Percentiles rank a stretch among this genome's conserved stretches.
phyloP scores from a whole-genome alignment of 2,888 invertebrate species.

The Caenorhabditis auriculariae region DNA sequence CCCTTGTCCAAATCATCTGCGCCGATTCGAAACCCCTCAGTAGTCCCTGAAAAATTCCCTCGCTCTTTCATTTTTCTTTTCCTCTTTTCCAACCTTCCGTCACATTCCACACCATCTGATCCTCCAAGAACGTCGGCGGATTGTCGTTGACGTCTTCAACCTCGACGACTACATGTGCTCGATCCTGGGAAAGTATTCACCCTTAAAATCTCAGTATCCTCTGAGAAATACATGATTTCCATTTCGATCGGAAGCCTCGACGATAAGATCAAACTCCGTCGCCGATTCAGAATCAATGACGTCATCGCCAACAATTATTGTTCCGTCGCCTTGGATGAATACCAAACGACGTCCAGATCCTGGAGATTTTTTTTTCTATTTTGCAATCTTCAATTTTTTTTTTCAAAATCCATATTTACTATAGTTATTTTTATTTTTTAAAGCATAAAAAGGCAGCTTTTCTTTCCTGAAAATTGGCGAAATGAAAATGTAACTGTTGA shows the following conservation, averaged over 20 bases:
- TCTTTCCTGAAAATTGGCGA: too few relatives aligned
- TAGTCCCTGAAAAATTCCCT: slow-evolving; percentile 8
- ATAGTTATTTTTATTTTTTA: too few relatives aligned
- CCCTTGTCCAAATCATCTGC: slow-evolving; percentile 12
- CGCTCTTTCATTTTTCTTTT: neutral
- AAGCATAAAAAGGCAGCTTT: too few relatives aligned
- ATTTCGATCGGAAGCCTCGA: slow-evolving; percentile 34
- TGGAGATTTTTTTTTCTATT: too few relatives aligned
- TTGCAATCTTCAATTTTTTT: too few relatives aligned
- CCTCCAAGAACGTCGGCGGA: slow-evolving; percentile 24
- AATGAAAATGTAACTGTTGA: too few relatives aligned
- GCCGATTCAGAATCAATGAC: slow-evolving; percentile 13
- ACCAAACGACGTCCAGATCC: slow-evolving; percentile 42
- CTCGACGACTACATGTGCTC: slow-evolving; percentile 25
- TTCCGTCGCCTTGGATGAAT: slow-evolving; percentile 48
- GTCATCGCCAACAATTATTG: slow-evolving; percentile 36
- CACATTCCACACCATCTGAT: slow-evolving; percentile 40
- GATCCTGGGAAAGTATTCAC: slow-evolving; percentile 13
- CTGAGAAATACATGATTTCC: slow-evolving; percentile 32
- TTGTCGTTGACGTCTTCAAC: slow-evolving; percentile 20
- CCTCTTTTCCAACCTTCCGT: slow-evolving; percentile 21
- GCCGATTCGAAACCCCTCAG: slow-evolving; percentile 15
- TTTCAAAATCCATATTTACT: too few relatives aligned
- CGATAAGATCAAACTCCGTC: slow-evolving; percentile 33
- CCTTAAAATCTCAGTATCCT: too few relatives aligned